Conservation (phyloP, 2,888 invertebrate species). For the Erannis defoliaria region DNA sequence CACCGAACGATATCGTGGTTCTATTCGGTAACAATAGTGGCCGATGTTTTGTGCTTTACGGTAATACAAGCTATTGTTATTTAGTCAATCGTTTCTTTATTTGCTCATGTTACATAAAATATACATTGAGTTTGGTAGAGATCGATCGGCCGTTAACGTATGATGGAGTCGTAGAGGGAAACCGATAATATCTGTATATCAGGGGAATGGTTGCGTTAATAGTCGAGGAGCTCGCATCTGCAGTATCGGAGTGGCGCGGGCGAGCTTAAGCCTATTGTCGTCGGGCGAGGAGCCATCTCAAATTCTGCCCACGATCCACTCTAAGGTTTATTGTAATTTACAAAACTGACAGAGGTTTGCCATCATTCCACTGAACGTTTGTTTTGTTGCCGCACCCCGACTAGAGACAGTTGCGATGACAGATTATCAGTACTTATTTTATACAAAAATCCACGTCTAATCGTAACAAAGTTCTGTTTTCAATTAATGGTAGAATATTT, state of each 20-base stretch:
- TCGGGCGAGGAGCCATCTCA: constrained; percentile 69
- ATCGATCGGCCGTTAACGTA: constrained; percentile 47
- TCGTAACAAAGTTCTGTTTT: constrained; percentile 33
- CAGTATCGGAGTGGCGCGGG: constrained; percentile 58
- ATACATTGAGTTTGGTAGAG: constrained; percentile 48
- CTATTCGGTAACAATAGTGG: constrained; percentile 72
- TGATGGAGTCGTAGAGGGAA: constrained; percentile 38
- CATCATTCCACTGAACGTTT: constrained; percentile 72
- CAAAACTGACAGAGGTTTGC: constrained; percentile 81
- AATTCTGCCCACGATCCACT: constrained; percentile 79
- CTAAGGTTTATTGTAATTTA: constrained; percentile 84
- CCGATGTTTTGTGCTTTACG: constrained; percentile 76
- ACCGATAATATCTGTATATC: constrained; percentile 60
- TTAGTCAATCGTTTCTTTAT: constrained; percentile 65
- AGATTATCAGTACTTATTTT: constrained; percentile 52
- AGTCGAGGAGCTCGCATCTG: constrained; percentile 66
- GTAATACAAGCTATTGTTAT: constrained; percentile 70
- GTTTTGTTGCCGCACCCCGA: constrained; percentile 65
- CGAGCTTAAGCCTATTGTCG: constrained; percentile 76
- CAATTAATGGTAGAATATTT: constrained; percentile 27
- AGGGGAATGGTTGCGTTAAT: constrained; percentile 67
- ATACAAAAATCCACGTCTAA: constrained; percentile 40
- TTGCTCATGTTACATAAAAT: constrained; percentile 56
- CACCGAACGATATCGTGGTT: constrained; percentile 73
- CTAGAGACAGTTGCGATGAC: constrained; percentile 50